phyloP scores from a whole-genome alignment of 2,113 vertebrate species.

The Ailurus styani region DNA sequence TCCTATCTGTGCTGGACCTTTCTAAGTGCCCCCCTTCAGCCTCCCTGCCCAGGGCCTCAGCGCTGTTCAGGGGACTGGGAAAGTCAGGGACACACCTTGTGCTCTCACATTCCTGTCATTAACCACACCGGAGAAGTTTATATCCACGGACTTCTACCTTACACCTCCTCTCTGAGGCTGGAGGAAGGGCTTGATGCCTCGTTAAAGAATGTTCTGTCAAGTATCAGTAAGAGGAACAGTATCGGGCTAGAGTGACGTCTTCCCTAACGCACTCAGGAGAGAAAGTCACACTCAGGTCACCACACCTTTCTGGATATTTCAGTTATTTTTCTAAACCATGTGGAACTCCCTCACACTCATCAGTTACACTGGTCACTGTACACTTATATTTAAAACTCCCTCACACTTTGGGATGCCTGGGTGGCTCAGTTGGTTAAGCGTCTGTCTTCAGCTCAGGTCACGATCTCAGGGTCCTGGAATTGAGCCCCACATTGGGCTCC shows the following conservation, averaged over 20 bases:
- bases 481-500: accelerated
- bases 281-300: not conserved
- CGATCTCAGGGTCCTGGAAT: not conserved
- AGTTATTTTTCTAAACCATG: not conserved
- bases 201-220: not conserved
- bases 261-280: not conserved
- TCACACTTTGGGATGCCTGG: not conserved
- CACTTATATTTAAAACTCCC: too few species aligned
- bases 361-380: not conserved
- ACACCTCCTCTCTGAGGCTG: not conserved
- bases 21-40: not conserved
- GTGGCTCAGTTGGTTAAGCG: not conserved
- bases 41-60: not conserved
- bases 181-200: not conserved
- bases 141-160: not conserved
- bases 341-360: not conserved
- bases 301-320: not conserved
- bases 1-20: not conserved
- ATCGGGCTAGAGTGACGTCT: not conserved
- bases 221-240: not conserved
- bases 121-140: not conserved
- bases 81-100: not conserved
- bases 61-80: not conserved
- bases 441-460: not conserved
- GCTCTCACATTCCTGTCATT: not conserved